A percentile compares a stretch with the other conserved stretches of the same genome.
Conservation (phyloP, 2,797 vertebrate species). For the Philypnodon macrostomus region DNA sequence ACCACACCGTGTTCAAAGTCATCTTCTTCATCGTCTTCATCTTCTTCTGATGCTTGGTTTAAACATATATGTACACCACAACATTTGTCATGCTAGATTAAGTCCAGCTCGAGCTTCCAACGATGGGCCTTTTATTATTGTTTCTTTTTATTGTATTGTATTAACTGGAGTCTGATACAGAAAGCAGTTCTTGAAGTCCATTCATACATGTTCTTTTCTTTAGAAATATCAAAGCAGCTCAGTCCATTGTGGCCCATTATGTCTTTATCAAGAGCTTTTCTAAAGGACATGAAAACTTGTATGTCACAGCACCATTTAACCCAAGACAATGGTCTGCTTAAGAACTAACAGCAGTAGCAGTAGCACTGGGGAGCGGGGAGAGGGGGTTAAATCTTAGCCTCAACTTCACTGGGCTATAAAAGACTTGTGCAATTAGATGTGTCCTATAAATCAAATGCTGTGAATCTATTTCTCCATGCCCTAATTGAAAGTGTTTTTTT, state of each 20-base stretch:
- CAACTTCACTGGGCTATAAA: conserved; percentile 82
- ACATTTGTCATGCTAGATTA: too few relatives aligned
- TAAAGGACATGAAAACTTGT: conserved; percentile 54
- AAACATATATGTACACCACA: too few relatives aligned
- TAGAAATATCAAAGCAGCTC: conserved; percentile 42
- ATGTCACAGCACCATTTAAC: conserved; percentile 56
- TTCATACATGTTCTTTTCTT: conserved; percentile 12
- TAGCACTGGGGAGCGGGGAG: background rate
- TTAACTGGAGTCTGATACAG: too few relatives aligned
- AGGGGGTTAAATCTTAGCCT: conserved; percentile 80
- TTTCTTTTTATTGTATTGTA: too few relatives aligned
- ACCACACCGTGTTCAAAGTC: too few relatives aligned
- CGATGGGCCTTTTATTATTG: too few relatives aligned
- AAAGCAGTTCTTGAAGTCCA: too few relatives aligned
- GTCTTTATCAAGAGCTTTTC: conserved; percentile 58
- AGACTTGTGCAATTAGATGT: conserved; percentile 92
- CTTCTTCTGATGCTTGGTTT: too few relatives aligned
- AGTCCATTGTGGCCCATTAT: conserved; percentile 42
- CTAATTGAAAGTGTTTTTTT: conserved; percentile 97
- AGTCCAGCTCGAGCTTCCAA: too few relatives aligned
- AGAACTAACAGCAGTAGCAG: conserved; percentile 58
- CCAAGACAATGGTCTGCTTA: conserved; percentile 83
- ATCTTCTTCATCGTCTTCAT: too few relatives aligned
- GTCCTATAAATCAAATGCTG: conserved; percentile 94
- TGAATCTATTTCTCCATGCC: conserved; percentile 89